phyloP scores from a whole-genome alignment of 2,797 vertebrate genomes.

The Gymnopithys bicolor region DNA sequence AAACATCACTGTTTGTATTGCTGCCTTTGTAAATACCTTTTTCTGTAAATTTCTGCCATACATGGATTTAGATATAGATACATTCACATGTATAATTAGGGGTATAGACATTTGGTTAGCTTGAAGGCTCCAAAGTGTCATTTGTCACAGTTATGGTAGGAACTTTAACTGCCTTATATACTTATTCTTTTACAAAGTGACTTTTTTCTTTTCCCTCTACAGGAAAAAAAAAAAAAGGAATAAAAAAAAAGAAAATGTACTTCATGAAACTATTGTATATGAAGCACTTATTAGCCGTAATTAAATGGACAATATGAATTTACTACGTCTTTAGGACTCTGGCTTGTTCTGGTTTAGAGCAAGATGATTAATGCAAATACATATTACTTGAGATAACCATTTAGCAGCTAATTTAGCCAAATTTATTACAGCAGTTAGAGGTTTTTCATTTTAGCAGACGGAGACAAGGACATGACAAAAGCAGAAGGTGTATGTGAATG shows the following conservation, averaged over 20 bases:
- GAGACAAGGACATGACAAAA: slow-evolving; percentile 84
- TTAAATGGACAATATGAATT: slow-evolving; percentile 97
- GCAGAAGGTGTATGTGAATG: slow-evolving; percentile 72
- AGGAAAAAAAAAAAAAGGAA: not conserved
- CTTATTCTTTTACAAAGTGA: slow-evolving; percentile 71
- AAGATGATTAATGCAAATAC: slow-evolving; percentile 99
- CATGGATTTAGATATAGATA: not conserved
- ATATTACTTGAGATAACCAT: slow-evolving; percentile 99
- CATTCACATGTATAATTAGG: not conserved
- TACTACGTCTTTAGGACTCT: slow-evolving; percentile 87
- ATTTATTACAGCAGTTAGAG: slow-evolving; percentile 94
- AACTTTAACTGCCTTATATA: slow-evolving; percentile 51
- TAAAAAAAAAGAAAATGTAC: slow-evolving; percentile 71
- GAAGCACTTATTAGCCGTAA: slow-evolving; percentile 92
- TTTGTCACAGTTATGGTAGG: slow-evolving; percentile 38
- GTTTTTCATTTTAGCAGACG: slow-evolving; percentile 87
- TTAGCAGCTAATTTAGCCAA: slow-evolving; percentile 99
- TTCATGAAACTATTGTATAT: slow-evolving; percentile 87
- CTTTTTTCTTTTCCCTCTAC: slow-evolving; percentile 58
- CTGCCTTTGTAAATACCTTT: slow-evolving; percentile 8
- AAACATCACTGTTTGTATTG: not conserved
- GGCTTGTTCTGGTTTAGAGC: slow-evolving; percentile 93
- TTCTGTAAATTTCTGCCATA: not conserved
- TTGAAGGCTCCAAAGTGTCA: slow-evolving; percentile 41
- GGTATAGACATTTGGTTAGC: slow-evolving; percentile 53